Evolutionary conservation across 2,797 vertebrate genomes (phyloP).

Genomic region (Pelochelys cantorii): DNA sequence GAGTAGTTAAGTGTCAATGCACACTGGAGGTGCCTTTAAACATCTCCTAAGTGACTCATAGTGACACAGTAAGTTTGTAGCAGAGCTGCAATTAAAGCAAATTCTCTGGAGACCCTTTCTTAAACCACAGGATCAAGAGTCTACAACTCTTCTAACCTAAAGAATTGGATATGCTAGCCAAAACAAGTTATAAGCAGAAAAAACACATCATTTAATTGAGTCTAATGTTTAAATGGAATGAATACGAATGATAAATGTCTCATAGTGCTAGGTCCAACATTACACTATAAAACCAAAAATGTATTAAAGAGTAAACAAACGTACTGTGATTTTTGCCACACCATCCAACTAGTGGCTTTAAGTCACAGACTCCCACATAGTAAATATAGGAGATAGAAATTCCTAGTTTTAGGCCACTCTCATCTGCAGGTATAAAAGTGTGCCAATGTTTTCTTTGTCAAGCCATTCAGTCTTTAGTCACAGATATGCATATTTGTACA

Average conservation of each 20-base stretch:
- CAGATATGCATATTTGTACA: background rate
- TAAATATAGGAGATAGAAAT: background rate
- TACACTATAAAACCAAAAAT: background rate
- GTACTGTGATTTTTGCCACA: background rate
- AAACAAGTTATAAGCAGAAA: conserved; percentile 4
- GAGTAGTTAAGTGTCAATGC: background rate
- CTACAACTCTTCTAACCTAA: background rate
- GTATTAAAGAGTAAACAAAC: accelerated
- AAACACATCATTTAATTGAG: background rate
- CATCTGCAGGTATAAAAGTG: background rate
- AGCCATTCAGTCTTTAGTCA: background rate
- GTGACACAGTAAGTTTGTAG: background rate
- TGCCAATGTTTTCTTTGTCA: background rate
- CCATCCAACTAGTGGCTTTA: background rate
- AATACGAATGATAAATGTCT: background rate
- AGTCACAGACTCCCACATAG: background rate
- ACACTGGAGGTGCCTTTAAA: background rate
- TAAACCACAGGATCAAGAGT: background rate
- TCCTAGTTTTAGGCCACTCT: background rate
- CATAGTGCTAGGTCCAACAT: background rate
- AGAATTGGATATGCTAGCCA: conserved; percentile 13
- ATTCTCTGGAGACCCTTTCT: background rate
- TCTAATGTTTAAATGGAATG: background rate
- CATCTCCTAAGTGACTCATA: background rate
- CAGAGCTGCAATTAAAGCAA: background rate